phyloP scores from a whole-genome alignment of 2,888 invertebrate genomes.

The Dasypolia templi region DNA sequence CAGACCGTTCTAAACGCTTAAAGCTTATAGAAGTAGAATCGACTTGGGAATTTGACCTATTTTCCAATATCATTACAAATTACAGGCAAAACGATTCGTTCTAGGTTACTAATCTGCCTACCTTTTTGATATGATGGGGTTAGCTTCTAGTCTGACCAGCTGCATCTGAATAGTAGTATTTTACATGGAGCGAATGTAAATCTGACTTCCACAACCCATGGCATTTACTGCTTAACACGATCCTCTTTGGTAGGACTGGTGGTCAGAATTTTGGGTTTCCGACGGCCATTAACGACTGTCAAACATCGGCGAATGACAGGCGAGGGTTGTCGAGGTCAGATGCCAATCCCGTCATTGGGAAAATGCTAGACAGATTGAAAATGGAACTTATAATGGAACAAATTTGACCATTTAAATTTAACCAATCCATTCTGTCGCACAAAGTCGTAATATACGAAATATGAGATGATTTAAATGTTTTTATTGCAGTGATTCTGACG shows the following conservation, averaged over 20 bases:
- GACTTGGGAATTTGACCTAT: conserved; percentile 16
- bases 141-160: not conserved
- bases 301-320: not conserved
- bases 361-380: not conserved
- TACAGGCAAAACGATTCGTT: not conserved
- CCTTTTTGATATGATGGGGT: not conserved
- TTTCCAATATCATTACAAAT: conserved; percentile 4
- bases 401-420: not conserved
- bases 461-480: not conserved
- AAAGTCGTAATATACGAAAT: not conserved
- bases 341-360: too few species aligned
- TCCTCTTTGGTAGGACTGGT: not conserved
- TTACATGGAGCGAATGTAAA: too few species aligned
- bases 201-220: not conserved
- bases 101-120: not conserved
- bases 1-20: not conserved
- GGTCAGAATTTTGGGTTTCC: not conserved
- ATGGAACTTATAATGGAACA: not conserved
- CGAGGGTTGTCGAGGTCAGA: not conserved
- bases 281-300: not conserved
- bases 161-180: not conserved
- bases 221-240: not conserved
- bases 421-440: not conserved
- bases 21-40: not conserved
- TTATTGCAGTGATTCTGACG: not conserved